A percentile compares a stretch with the other conserved stretches of the same genome.
phyloP scores from a whole-genome alignment of 2,797 vertebrate genomes.

The Tympanoctomys barrerae region DNA sequence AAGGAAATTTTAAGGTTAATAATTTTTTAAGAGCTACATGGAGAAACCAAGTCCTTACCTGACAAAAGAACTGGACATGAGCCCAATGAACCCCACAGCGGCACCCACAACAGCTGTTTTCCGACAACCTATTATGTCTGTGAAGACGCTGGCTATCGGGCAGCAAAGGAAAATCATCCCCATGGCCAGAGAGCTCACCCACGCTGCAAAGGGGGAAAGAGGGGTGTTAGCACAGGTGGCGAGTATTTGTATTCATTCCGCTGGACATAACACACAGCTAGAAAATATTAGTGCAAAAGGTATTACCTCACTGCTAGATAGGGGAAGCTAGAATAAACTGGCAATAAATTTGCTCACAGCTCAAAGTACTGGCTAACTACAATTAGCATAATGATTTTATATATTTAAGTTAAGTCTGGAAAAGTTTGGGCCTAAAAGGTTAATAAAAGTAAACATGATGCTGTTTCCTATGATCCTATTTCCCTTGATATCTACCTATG shows the following conservation, averaged over 20 bases:
- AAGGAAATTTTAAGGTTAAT: conserved; percentile 25
- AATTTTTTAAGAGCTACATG: conserved; percentile 37
- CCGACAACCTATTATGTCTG: conserved; percentile 95
- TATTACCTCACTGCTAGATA: neutral
- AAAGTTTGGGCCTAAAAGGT: conserved; percentile 1
- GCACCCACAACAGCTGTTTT: conserved; percentile 94
- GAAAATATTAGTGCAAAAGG: neutral
- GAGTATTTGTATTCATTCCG: neutral
- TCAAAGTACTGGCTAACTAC: neutral
- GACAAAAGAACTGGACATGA: conserved; percentile 96
- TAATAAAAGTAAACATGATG: too few species aligned
- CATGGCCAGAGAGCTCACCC: conserved; percentile 97
- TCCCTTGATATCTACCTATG: neutral
- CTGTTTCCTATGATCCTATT: neutral
- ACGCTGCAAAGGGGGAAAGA: conserved; percentile 89
- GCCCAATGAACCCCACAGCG: conserved; percentile 92
- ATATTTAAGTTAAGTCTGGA: neutral
- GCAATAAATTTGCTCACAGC: neutral
- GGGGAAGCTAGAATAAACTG: neutral
- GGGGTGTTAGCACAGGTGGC: neutral
- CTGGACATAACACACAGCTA: neutral
- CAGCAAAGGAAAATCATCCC: conserved; percentile 99
- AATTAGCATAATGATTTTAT: neutral
- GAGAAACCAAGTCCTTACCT: conserved; percentile 89
- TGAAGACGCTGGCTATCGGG: conserved; percentile 97